phyloP scores from a whole-genome alignment of 2,888 invertebrate species.

The Nomada ruficornis region DNA sequence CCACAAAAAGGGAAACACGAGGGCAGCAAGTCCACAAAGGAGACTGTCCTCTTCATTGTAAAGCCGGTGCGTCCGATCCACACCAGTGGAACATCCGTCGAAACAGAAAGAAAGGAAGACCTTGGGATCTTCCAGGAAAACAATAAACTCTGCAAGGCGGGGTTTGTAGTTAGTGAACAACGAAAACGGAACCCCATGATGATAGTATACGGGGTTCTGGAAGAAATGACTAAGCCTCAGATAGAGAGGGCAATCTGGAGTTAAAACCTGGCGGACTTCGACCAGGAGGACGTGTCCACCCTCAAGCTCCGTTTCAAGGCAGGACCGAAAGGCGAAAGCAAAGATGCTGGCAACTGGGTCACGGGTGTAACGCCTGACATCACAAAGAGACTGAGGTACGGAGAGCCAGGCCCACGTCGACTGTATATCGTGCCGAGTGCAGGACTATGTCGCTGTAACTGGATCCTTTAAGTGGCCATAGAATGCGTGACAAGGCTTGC shows the following conservation, averaged over 20 bases:
- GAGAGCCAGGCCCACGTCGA: neutral
- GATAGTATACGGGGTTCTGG: too few species aligned
- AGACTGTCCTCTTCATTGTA: too few species aligned
- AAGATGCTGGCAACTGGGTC: neutral
- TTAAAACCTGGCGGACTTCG: neutral
- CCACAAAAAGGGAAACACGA: too few species aligned
- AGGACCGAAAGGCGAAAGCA: neutral
- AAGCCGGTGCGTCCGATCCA: too few species aligned
- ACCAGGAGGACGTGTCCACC: neutral
- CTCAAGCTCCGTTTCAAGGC: neutral
- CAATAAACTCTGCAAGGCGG: too few species aligned
- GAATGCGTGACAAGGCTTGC: neutral
- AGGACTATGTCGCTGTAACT: neutral
- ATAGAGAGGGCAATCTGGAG: neutral
- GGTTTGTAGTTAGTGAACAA: too few species aligned
- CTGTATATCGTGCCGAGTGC: neutral
- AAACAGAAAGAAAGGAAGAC: too few species aligned
- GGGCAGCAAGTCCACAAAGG: too few species aligned
- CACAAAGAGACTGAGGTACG: neutral
- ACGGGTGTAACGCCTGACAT: neutral
- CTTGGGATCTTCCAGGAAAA: too few species aligned
- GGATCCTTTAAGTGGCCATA: neutral
- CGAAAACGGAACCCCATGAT: too few species aligned
- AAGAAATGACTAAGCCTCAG: too few species aligned
- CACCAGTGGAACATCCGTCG: too few species aligned